These are phyloP conservation scores for Siniperca chuatsi DNA, from an alignment of 2,113 vertebrate species.

Conservation along the genomic window DNA sequence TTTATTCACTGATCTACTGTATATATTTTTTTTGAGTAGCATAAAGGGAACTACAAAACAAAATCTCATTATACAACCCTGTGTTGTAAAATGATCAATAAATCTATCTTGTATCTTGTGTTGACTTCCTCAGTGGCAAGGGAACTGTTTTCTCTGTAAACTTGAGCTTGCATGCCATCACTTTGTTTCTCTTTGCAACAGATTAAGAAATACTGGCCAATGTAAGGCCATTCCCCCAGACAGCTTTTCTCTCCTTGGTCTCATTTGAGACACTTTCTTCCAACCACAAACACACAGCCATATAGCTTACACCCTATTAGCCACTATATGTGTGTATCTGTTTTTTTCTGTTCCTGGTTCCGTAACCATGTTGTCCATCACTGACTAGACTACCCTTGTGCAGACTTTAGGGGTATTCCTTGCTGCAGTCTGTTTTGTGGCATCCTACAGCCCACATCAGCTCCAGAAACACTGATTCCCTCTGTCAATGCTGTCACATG, in stretches of 20 bases:
- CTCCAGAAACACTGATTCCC: constrained; percentile 9
- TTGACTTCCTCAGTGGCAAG: too few relatives aligned
- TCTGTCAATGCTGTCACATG: constrained; percentile 26
- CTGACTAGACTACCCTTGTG: background rate
- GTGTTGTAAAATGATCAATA: too few relatives aligned
- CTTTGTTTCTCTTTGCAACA: background rate
- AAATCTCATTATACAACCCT: too few relatives aligned
- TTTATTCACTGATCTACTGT: too few relatives aligned
- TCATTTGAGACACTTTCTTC: background rate
- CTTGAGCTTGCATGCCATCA: background rate
- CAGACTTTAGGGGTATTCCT: background rate
- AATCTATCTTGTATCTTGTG: too few relatives aligned
- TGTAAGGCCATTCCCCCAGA: background rate
- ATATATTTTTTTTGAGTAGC: too few relatives aligned
- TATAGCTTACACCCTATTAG: background rate
- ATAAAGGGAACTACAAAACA: too few relatives aligned
- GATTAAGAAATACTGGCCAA: background rate
- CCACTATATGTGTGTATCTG: background rate
- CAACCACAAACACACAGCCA: background rate
- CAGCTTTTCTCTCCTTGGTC: background rate
- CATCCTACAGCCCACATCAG: background rate
- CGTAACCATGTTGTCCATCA: background rate
- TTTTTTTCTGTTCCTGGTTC: background rate
- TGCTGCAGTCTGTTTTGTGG: background rate
- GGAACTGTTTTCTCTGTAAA: background rate